Evolutionary conservation across 2,113 vertebrate species (phyloP).

Genomic region (Galbula dea): DNA sequence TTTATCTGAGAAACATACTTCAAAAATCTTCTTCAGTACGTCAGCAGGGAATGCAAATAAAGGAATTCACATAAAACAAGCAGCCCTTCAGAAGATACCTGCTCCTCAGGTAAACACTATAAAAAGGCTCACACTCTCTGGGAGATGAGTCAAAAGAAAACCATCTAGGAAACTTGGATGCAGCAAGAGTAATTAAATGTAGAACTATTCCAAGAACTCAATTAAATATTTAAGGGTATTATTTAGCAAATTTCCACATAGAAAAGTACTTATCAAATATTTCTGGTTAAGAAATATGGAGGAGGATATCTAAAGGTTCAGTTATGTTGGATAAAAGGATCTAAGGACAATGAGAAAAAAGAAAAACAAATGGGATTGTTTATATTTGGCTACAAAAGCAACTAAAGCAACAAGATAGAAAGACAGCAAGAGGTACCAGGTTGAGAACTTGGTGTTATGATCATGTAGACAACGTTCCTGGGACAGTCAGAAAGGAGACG

Average conservation of each 20-base stretch:
- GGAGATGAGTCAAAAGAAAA: constrained; percentile 4
- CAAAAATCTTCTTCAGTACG: neutral
- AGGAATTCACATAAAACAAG: constrained; percentile 40
- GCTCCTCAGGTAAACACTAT: constrained; percentile 19
- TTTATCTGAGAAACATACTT: constrained; percentile 26
- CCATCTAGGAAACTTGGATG: neutral
- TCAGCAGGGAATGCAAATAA: neutral
- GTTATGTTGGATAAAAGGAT: neutral
- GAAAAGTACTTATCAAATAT: neutral
- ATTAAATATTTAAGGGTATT: neutral
- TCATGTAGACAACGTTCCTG: neutral
- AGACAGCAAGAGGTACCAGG: neutral
- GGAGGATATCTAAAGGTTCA: neutral
- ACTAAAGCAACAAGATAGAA: neutral
- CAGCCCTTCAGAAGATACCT: neutral
- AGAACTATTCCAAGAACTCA: neutral
- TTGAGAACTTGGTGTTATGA: constrained; percentile 1
- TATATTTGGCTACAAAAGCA: neutral
- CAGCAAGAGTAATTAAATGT: neutral
- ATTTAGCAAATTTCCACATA: neutral
- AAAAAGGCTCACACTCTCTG: neutral
- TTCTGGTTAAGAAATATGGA: neutral
- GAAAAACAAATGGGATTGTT: neutral
- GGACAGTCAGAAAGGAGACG: neutral
- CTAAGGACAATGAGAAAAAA: neutral